Conservation (phyloP, 2,113 vertebrate species). For the Ariopsis seemanni region DNA sequence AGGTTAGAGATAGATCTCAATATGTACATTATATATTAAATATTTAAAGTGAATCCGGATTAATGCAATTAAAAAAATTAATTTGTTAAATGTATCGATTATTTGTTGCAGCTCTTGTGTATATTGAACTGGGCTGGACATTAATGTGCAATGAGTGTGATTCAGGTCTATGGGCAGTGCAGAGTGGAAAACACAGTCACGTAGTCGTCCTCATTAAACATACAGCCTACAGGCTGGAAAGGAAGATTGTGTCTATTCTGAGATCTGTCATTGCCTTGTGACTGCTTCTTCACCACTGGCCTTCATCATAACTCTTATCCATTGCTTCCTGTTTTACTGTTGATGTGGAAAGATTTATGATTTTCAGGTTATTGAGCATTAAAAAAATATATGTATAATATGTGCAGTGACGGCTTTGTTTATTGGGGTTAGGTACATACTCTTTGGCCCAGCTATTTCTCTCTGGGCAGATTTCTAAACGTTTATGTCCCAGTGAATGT, state of each 20-base stretch:
- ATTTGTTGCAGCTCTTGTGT: neutral
- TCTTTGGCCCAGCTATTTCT: neutral
- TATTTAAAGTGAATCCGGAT: neutral
- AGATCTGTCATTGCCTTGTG: neutral
- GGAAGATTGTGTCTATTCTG: neutral
- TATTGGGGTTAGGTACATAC: neutral
- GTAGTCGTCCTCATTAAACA: no score
- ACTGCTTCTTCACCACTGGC: neutral
- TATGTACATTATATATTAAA: neutral
- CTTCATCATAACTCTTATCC: neutral
- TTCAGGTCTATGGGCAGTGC: neutral
- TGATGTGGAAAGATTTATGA: neutral
- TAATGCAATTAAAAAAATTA: neutral
- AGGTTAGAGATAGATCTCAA: neutral
- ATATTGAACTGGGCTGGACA: neutral
- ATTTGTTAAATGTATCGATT: neutral
- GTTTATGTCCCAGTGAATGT: neutral
- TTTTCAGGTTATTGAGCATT: neutral
- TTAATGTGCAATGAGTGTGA: neutral
- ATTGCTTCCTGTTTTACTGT: neutral
- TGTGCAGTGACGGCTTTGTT: neutral
- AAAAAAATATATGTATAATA: neutral
- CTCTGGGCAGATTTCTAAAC: neutral
- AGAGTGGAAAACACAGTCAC: neutral
- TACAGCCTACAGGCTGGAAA: constrained; percentile 40